Percentiles rank a stretch among this genome's conserved stretches.
These are phyloP conservation scores for Scelioninae gen. 1 DNA, from an alignment of 2,888 invertebrate genomes.

Conservation along the genomic window DNA sequence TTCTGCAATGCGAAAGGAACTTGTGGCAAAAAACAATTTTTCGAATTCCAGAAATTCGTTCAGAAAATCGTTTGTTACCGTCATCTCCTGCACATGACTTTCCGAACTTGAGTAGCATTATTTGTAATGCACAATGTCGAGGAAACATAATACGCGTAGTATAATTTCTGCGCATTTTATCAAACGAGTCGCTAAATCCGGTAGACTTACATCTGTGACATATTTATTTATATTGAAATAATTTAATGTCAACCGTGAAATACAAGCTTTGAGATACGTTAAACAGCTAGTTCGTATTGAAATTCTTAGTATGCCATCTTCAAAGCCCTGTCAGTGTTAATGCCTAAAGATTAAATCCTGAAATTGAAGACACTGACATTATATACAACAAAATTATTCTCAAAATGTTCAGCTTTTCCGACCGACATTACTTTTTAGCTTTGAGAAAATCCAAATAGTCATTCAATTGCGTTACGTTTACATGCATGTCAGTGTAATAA, in stretches of 20 bases:
- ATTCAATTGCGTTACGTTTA: background rate
- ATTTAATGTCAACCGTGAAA: slow-evolving; percentile 42
- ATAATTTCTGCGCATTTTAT: slow-evolving; percentile 26
- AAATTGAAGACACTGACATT: slow-evolving; percentile 7
- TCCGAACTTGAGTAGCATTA: too few species aligned
- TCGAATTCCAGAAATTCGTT: too few species aligned
- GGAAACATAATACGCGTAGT: background rate
- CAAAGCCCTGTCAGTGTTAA: slow-evolving; percentile 15
- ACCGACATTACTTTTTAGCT: background rate
- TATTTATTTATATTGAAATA: slow-evolving; percentile 39
- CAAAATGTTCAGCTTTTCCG: background rate
- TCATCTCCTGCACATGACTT: too few species aligned
- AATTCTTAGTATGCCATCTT: slow-evolving; percentile 31
- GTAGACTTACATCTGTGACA: slow-evolving; percentile 18
- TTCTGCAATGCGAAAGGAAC: slow-evolving; percentile 4
- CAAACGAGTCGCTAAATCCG: slow-evolving; percentile 17
- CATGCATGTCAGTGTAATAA: background rate
- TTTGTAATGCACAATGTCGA: too few species aligned
- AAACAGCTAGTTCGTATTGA: slow-evolving; percentile 19
- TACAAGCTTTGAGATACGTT: slow-evolving; percentile 23
- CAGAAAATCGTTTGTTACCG: too few species aligned
- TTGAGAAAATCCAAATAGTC: background rate
- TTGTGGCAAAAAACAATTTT: slow-evolving; percentile 7
- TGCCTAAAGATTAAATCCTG: slow-evolving; percentile 1
- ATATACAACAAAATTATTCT: slow-evolving; percentile 4